Evolutionary conservation across 2,888 invertebrate species (phyloP).

Genomic region (Andrena chrysosceles): DNA sequence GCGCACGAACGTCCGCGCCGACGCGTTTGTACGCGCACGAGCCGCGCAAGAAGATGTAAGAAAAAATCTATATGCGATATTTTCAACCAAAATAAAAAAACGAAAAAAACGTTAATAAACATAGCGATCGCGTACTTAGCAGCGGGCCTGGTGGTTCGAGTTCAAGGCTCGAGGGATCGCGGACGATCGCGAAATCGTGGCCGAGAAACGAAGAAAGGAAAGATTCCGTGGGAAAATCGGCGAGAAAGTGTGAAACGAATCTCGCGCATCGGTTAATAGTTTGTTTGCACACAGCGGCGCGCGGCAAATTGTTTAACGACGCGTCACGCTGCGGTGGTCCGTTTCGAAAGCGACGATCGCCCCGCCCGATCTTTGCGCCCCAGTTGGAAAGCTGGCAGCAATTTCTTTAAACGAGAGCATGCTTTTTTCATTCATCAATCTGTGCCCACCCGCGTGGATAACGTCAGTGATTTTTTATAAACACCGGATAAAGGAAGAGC

Average conservation of each 20-base stretch:
- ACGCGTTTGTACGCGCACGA: slow-evolving; percentile 26
- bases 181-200: slow-evolving; percentile 39
- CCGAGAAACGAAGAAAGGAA: neutral
- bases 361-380: slow-evolving; percentile 2
- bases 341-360: slow-evolving; percentile 3
- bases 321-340: neutral
- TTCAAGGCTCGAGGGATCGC: slow-evolving; percentile 50
- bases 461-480: slow-evolving; percentile 18
- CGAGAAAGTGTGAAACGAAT: slow-evolving; percentile 9
- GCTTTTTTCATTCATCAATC: neutral
- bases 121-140: slow-evolving; percentile 61
- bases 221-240: neutral
- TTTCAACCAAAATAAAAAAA: slow-evolving; percentile 59
- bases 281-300: slow-evolving; percentile 19
- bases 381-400: neutral
- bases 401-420: neutral
- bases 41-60: slow-evolving; percentile 23
- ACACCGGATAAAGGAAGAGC: neutral
- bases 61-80: slow-evolving; percentile 63
- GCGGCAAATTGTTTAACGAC: slow-evolving; percentile 6
- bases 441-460: slow-evolving; percentile 1
- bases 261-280: neutral
- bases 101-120: slow-evolving; percentile 36
- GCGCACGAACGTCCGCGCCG: slow-evolving; percentile 23
- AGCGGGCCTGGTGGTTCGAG: slow-evolving; percentile 59